Percentiles rank a stretch among this genome's conserved stretches.
Evolutionary conservation across 2,888 invertebrate genomes (phyloP).

Genomic region (Amiota minor): DNA sequence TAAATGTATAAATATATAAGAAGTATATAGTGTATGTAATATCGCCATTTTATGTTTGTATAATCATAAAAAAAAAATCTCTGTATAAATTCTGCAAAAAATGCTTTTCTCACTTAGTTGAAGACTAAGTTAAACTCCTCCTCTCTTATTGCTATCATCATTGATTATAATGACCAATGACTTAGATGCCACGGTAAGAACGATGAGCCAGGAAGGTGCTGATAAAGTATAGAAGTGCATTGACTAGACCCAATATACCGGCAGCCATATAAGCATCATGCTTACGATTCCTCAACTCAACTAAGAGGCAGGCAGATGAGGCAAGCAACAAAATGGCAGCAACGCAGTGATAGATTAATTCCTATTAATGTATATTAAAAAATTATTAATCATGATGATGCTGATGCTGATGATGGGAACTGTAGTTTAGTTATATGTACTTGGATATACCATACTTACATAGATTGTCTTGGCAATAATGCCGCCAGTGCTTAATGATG

Average conservation of each 20-base stretch:
- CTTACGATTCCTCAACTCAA: slow-evolving; percentile 77
- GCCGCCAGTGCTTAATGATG: slow-evolving; percentile 86
- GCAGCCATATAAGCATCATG: slow-evolving; percentile 83
- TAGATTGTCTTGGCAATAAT: slow-evolving; percentile 83
- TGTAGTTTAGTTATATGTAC: not conserved
- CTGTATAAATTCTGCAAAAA: slow-evolving; percentile 17
- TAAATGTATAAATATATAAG: not conserved
- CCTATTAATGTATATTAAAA: slow-evolving; percentile 75
- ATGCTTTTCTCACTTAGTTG: not conserved
- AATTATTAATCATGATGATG: not conserved
- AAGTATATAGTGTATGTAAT: not conserved
- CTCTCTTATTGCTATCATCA: not conserved
- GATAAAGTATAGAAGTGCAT: slow-evolving; percentile 82
- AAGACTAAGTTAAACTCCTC: not conserved
- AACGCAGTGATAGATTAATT: slow-evolving; percentile 85
- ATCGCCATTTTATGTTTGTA: not conserved
- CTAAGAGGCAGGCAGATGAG: slow-evolving; percentile 80
- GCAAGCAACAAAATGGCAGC: slow-evolving; percentile 83
- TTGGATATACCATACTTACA: slow-evolving; percentile 62
- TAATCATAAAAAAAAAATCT: not conserved
- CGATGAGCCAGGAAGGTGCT: slow-evolving; percentile 86
- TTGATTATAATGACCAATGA: not conserved
- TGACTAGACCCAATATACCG: slow-evolving; percentile 82
- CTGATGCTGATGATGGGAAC: not conserved
- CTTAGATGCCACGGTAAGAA: slow-evolving; percentile 83